These are phyloP conservation scores for Drosophila neocordata DNA, from an alignment of 1,140 invertebrate genomes.

Conservation along the genomic window DNA sequence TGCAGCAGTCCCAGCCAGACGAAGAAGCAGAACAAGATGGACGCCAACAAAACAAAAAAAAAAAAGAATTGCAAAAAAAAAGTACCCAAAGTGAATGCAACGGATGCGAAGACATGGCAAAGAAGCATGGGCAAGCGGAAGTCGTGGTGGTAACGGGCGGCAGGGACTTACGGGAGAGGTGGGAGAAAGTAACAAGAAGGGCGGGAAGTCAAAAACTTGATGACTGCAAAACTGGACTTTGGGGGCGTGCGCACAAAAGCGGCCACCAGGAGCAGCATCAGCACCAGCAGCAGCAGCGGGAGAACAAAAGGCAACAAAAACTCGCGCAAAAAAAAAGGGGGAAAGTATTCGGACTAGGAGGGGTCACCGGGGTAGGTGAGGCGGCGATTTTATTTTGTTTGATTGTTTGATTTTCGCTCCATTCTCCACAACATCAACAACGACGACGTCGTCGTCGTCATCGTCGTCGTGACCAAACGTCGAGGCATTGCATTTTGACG, in stretches of 20 bases:
- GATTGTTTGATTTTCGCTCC: slow-evolving; percentile 78
- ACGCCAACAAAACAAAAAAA: slow-evolving; percentile 10
- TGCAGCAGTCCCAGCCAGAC: slow-evolving; percentile 60
- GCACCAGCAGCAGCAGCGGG: slow-evolving; percentile 49
- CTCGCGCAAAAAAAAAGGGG: slow-evolving; percentile 43
- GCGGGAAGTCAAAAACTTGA: slow-evolving; percentile 70
- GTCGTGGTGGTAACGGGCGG: slow-evolving; percentile 28
- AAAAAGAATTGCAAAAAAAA: not conserved
- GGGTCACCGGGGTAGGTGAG: not conserved
- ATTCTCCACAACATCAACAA: slow-evolving; percentile 26
- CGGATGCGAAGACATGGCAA: slow-evolving; percentile 81
- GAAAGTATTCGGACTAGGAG: slow-evolving; percentile 22
- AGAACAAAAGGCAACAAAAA: slow-evolving; percentile 68
- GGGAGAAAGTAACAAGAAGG: not conserved
- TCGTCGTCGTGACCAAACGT: slow-evolving; percentile 12
- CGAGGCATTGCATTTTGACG: slow-evolving; percentile 60
- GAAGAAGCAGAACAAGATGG: slow-evolving; percentile 44
- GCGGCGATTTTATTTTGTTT: slow-evolving; percentile 76
- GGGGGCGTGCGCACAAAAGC: slow-evolving; percentile 71
- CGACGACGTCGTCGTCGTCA: slow-evolving; percentile 34
- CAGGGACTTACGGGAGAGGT: not conserved
- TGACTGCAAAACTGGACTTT: slow-evolving; percentile 77
- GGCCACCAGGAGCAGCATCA: slow-evolving; percentile 37
- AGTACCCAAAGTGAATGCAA: slow-evolving; percentile 59
- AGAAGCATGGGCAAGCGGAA: slow-evolving; percentile 72